Evolutionary conservation across 2,888 invertebrate species (phyloP).

Genomic region (Steinernema hermaphroditum): DNA sequence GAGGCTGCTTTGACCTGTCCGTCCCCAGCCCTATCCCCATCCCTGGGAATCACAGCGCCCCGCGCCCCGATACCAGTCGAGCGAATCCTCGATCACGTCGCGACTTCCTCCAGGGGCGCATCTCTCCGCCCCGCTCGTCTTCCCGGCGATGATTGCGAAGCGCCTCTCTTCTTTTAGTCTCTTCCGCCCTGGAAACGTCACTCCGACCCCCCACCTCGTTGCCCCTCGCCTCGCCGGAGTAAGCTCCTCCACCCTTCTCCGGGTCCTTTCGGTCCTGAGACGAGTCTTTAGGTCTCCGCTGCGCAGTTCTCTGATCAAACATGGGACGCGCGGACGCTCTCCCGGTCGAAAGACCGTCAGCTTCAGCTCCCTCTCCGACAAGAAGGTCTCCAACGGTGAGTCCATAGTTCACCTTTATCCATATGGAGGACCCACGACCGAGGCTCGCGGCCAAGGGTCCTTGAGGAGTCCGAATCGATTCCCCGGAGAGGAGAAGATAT

Average conservation of each 20-base stretch:
- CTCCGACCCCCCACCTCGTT: neutral
- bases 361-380: constrained; percentile 68
- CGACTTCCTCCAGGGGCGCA: constrained; percentile 9
- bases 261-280: too few relatives aligned
- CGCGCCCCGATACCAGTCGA: too few relatives aligned
- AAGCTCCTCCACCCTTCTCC: neutral
- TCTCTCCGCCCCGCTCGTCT: neutral
- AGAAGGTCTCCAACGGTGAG: constrained; percentile 71
- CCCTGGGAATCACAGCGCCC: too few relatives aligned
- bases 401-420: constrained; percentile 33
- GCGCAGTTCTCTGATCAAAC: constrained; percentile 50
- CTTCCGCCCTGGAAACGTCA: neutral
- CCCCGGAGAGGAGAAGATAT: constrained; percentile 6
- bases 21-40: too few relatives aligned
- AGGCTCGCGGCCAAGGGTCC: too few relatives aligned
- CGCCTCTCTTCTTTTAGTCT: neutral
- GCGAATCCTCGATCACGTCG: constrained; percentile 12
- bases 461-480: constrained; percentile 23
- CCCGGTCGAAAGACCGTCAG: constrained; percentile 69
- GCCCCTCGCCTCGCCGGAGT: neutral
- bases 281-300: constrained; percentile 38
- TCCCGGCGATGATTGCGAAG: neutral
- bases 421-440: neutral
- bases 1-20: neutral
- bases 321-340: constrained; percentile 53